phyloP scores from a whole-genome alignment of 2,888 invertebrate species.

The Drosophila neotestacea region DNA sequence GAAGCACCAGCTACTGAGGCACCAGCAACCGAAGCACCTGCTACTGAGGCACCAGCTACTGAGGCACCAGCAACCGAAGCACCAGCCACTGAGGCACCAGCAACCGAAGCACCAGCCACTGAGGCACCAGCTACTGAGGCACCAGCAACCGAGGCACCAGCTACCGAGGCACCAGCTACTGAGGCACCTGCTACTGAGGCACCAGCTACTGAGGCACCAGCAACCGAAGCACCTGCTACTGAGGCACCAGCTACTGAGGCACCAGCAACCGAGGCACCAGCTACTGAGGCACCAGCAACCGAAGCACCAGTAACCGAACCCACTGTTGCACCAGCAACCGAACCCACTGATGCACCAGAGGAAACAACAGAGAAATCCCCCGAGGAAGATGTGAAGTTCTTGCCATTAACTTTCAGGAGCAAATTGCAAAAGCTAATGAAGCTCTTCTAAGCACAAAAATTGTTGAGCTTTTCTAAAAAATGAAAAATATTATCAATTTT shows the following conservation, averaged over 20 bases:
- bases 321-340: conserved; percentile 1
- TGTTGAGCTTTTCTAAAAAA: neutral
- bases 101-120: neutral
- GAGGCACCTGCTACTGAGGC: neutral
- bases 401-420: conserved; percentile 4
- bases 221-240: neutral
- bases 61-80: neutral
- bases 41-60: neutral
- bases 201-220: neutral
- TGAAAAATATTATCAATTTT: conserved; percentile 4
- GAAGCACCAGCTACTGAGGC: neutral
- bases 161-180: neutral
- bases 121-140: conserved; percentile 1
- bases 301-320: neutral
- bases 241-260: neutral
- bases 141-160: neutral
- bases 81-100: neutral
- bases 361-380: conserved; percentile 14
- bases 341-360: neutral
- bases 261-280: neutral
- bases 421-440: conserved; percentile 19
- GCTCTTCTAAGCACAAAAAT: conserved; percentile 20
- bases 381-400: conserved; percentile 27
- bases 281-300: neutral
- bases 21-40: neutral